phyloP scores from a whole-genome alignment of 2,888 invertebrate species.

The Stenotaenia linearis region DNA sequence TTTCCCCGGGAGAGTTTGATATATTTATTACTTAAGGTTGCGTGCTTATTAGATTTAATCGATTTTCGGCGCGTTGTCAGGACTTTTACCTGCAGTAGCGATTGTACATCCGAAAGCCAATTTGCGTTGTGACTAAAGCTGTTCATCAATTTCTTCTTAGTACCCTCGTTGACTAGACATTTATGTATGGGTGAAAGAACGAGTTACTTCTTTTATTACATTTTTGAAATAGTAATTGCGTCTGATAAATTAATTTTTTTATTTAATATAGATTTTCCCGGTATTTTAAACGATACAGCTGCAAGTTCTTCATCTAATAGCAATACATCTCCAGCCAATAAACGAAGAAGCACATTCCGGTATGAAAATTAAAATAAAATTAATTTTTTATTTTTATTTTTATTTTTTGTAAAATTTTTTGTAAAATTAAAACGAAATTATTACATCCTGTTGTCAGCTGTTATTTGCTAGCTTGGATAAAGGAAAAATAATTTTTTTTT shows the following conservation, averaged over 20 bases:
- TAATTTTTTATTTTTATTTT: slow-evolving; percentile 20
- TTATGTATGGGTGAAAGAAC: too few relatives aligned
- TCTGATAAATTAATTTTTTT: not conserved
- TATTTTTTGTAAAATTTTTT: slow-evolving; percentile 44
- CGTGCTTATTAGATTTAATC: not conserved
- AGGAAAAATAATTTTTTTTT: not conserved
- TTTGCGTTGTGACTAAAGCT: not conserved
- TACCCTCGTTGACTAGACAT: too few relatives aligned
- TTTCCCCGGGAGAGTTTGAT: not conserved
- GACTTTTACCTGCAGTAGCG: not conserved
- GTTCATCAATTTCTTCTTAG: not conserved
- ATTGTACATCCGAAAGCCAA: not conserved
- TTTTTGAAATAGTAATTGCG: too few relatives aligned
- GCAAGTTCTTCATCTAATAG: slow-evolving; percentile 39
- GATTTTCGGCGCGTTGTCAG: not conserved
- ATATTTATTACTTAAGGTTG: not conserved
- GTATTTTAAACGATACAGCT: slow-evolving; percentile 38
- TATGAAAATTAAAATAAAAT: slow-evolving; percentile 38
- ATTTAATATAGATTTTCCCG: slow-evolving; percentile 31
- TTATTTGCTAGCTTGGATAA: not conserved
- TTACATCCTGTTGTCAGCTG: too few relatives aligned
- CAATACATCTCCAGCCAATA: slow-evolving; percentile 44
- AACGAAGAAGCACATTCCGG: slow-evolving; percentile 48
- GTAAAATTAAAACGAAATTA: too few relatives aligned
- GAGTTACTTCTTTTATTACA: not conserved